These are phyloP conservation scores for Contarinia nasturtii DNA, from an alignment of 1,140 invertebrate genomes.

Conservation along the genomic window DNA sequence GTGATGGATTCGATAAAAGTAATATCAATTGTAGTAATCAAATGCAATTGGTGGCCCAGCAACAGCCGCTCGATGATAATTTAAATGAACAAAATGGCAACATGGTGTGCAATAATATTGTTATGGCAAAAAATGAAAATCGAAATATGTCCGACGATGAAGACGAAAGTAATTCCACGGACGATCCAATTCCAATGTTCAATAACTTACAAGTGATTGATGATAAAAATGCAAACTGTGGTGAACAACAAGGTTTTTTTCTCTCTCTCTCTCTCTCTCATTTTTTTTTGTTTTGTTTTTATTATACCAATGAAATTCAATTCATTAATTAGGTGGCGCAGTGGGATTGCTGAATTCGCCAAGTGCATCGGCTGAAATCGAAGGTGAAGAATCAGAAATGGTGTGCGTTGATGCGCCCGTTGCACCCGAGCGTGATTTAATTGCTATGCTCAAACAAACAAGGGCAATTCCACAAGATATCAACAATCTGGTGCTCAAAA, in stretches of 20 bases:
- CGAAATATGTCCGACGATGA: slow-evolving; percentile 21
- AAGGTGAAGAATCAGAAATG: slow-evolving; percentile 44
- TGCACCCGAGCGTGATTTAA: slow-evolving; percentile 37
- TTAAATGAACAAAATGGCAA: slow-evolving; percentile 43
- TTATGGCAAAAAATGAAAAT: slow-evolving; percentile 3
- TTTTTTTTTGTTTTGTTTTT: too few species aligned
- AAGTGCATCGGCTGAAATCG: slow-evolving; percentile 45
- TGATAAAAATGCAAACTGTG: slow-evolving; percentile 33
- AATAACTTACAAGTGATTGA: slow-evolving; percentile 25
- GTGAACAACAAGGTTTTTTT: slow-evolving; percentile 8
- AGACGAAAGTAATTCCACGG: slow-evolving; percentile 30
- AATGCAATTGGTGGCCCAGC: too few species aligned
- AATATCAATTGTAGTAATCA: too few species aligned
- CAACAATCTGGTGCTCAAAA: slow-evolving; percentile 17
- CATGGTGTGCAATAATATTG: slow-evolving; percentile 12
- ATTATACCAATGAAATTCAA: too few species aligned
- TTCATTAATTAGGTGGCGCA: slow-evolving; percentile 20
- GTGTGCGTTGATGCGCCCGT: slow-evolving; percentile 47
- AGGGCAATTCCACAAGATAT: slow-evolving; percentile 14
- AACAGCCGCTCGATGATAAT: slow-evolving; percentile 15
- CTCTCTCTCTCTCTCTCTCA: too few species aligned
- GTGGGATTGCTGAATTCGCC: slow-evolving; percentile 33
- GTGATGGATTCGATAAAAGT: slow-evolving; percentile 7
- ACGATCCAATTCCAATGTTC: slow-evolving; percentile 25
- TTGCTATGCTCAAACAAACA: slow-evolving; percentile 32